Conservation (phyloP, 1,140 invertebrate genomes). For the Myzus persicae region DNA sequence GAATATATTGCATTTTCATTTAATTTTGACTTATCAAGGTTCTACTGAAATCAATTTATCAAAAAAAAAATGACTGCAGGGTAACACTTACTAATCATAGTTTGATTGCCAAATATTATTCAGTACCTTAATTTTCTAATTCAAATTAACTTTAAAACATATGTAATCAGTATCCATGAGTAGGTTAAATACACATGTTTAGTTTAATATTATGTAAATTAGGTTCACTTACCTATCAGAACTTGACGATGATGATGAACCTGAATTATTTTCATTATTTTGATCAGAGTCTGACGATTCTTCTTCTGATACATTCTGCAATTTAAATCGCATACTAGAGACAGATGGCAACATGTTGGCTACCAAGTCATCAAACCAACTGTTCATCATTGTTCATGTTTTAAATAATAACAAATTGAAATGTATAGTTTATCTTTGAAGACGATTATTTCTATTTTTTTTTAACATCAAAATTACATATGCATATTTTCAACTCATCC, state of each 20-base stretch:
- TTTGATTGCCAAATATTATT: not conserved
- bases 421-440: not conserved
- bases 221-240: slow-evolving; percentile 50
- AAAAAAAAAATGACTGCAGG: not conserved
- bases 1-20: too few relatives aligned
- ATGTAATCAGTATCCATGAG: not conserved
- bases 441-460: not conserved
- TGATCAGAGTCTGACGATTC: slow-evolving; percentile 52
- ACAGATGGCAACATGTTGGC: not conserved
- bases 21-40: too few relatives aligned
- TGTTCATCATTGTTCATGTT: slow-evolving; percentile 27
- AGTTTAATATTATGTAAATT: not conserved
- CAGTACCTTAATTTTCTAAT: not conserved
- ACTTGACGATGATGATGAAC: slow-evolving; percentile 29
- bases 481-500: not conserved
- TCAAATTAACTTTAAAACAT: not conserved
- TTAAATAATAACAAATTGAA: not conserved
- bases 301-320: slow-evolving; percentile 52
- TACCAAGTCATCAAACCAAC: not conserved
- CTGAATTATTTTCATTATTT: slow-evolving; percentile 49
- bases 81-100: not conserved
- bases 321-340: slow-evolving; percentile 12
- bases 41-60: not conserved
- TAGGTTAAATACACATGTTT: not conserved
- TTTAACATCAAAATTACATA: not conserved